A percentile compares a stretch with the other conserved stretches of the same genome.
Evolutionary conservation across 2,797 vertebrate genomes (phyloP).

Genomic region (Onychomys leucogaster): DNA sequence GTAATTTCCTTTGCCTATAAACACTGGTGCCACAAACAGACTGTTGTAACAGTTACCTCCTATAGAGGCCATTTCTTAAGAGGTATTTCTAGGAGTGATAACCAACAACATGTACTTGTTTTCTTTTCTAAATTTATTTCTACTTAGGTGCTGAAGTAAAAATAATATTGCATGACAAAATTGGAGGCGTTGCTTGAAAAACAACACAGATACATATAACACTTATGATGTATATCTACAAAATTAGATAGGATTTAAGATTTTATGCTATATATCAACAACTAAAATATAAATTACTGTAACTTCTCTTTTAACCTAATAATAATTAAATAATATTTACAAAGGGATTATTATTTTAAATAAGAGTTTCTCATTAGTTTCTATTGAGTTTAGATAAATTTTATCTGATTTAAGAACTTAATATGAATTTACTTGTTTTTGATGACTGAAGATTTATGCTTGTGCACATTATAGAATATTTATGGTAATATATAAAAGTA

Average conservation of each 20-base stretch:
- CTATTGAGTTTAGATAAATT: neutral
- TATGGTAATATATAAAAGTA: neutral
- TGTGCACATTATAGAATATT: slow-evolving; percentile 23
- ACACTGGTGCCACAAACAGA: neutral
- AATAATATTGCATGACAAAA: neutral
- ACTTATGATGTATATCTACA: neutral
- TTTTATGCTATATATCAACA: neutral
- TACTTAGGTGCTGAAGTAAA: neutral
- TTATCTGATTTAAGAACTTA: slow-evolving; percentile 10
- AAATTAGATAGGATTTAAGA: neutral
- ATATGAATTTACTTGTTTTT: neutral
- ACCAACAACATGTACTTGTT: neutral
- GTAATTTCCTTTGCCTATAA: neutral
- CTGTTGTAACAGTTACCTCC: neutral
- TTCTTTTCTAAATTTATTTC: slow-evolving; percentile 50
- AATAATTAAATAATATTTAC: neutral
- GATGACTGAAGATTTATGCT: neutral
- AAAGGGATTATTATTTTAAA: neutral
- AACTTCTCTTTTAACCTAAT: neutral
- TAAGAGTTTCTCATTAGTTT: neutral
- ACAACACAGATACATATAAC: neutral
- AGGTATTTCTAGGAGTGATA: neutral
- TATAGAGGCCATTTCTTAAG: neutral
- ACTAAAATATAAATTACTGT: neutral
- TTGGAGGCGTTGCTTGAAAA: neutral